A percentile compares a stretch with the other conserved stretches of the same genome.
Conservation (phyloP, 2,888 invertebrate genomes). For the Chymomyza amoena region DNA sequence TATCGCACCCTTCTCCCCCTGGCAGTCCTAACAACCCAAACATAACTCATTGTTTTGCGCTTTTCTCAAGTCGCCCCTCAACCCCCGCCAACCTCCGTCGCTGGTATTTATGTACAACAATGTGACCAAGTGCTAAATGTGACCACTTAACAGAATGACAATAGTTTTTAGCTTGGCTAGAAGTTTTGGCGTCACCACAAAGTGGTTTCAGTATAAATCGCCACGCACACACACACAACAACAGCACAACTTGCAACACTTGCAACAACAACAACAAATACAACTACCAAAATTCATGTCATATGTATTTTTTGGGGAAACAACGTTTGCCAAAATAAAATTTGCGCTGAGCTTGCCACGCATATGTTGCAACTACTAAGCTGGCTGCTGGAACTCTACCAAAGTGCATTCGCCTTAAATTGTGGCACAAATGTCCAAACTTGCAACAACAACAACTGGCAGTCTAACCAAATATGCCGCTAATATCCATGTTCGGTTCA, state of each 20-base stretch:
- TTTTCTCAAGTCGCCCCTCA: background rate
- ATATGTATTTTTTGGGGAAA: background rate
- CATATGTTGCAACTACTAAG: constrained; percentile 54
- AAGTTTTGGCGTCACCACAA: constrained; percentile 74
- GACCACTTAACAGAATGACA: constrained; percentile 74
- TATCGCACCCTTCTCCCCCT: background rate
- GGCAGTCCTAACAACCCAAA: background rate
- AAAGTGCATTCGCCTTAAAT: constrained; percentile 31
- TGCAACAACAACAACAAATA: background rate
- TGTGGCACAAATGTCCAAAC: background rate
- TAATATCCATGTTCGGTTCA: constrained; percentile 40
- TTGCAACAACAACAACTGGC: background rate
- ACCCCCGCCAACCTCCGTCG: background rate
- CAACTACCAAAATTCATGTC: background rate
- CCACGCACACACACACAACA: constrained; percentile 13
- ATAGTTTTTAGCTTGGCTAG: constrained; percentile 74
- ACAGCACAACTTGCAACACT: background rate
- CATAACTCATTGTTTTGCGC: constrained; percentile 46
- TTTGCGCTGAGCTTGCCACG: constrained; percentile 37
- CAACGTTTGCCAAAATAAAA: constrained; percentile 22
- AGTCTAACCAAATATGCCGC: constrained; percentile 65
- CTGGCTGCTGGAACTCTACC: constrained; percentile 60
- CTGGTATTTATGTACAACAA: constrained; percentile 1
- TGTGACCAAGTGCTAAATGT: constrained; percentile 69
- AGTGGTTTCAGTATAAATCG: constrained; percentile 71